Base-by-base conservation (phyloP, 2,113 vertebrate species). In the Lates calcarifer region DNA sequence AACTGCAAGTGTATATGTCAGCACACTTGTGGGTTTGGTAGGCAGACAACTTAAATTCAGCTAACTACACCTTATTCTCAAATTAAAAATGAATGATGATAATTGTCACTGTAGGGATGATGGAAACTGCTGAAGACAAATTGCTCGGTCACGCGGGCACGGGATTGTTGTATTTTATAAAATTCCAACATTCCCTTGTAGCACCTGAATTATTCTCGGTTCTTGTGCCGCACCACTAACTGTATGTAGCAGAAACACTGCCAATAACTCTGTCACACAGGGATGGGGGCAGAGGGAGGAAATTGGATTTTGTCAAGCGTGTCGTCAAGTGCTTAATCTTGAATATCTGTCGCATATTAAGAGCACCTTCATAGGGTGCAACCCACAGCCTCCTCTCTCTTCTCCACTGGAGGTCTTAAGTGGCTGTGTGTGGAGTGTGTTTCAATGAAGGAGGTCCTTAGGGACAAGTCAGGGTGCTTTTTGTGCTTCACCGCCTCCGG, bases 251-350 rank as follows among this genome's bases (percentile, higher is more conserved):
- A 82, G 90, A 89, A 91, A 92, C 86, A 68, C 81, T 89, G 87
- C 86, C 89, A 90, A 89, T 91, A 93, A 90, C 92, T 93, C 94
- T 88, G 87, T 91, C 81, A 71, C 45, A 74, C 45, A 29, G 61
- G 74, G 71, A 85, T 24, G 71, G 67, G 89, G 79, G 83, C 78
- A 82, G 89, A 74, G 89, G 63, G 85, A 83, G 89, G 90, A 94
- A 95, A 95, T 95, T 95, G 92, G 94, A 94, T 94, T 95, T 95
- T 87, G 90, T 90, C 92, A 91, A 92, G 94, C 91, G 81, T 94
- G 89, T 92, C 88, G 80, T 88, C 74, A 87, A 91, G 92, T 89
- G 85, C 91, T 95, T 94, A 91, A 94, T 96, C 94, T 93, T 79
- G 82, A 93, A 94, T 94, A 94, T 94, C 90, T 94, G 88, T 82